Conservation (phyloP, 2,888 invertebrate species). For the Ecdyonurus torrentis region DNA sequence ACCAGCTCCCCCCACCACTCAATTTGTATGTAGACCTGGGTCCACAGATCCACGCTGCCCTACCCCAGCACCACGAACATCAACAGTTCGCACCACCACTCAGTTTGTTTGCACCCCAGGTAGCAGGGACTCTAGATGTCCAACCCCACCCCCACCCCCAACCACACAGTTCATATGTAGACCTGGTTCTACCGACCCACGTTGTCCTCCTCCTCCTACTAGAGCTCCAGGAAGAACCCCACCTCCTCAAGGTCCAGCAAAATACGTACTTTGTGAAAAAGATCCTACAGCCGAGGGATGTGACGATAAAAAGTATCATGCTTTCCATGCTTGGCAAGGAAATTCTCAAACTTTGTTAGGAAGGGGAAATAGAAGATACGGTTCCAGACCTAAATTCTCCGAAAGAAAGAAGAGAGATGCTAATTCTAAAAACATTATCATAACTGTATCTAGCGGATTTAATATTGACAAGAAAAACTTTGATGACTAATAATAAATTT, state of each 20-base stretch:
- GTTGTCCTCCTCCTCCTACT: constrained; percentile 18
- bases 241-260: not conserved
- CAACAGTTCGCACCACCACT: constrained; percentile 19
- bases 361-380: not conserved
- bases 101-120: constrained; percentile 21
- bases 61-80: constrained; percentile 15
- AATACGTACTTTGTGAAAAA: constrained; percentile 8
- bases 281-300: constrained; percentile 10
- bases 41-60: constrained; percentile 21
- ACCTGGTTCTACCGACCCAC: constrained; percentile 16
- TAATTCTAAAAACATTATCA: not conserved
- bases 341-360: constrained; percentile 3
- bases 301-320: constrained; percentile 9
- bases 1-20: constrained; percentile 11
- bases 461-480: not conserved
- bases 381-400: not conserved
- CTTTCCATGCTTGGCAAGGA: constrained; percentile 13
- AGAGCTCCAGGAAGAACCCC: not conserved
- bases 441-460: not conserved
- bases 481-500: too few relatives aligned
- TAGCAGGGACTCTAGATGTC: constrained; percentile 26
- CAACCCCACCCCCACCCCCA: constrained; percentile 21
- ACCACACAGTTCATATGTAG: constrained; percentile 13
- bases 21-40: constrained; percentile 19
- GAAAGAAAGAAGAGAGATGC: not conserved